Percentiles rank a stretch among this genome's conserved stretches.
Conservation (phyloP, 2,113 vertebrate genomes). For the Halcyon senegalensis region DNA sequence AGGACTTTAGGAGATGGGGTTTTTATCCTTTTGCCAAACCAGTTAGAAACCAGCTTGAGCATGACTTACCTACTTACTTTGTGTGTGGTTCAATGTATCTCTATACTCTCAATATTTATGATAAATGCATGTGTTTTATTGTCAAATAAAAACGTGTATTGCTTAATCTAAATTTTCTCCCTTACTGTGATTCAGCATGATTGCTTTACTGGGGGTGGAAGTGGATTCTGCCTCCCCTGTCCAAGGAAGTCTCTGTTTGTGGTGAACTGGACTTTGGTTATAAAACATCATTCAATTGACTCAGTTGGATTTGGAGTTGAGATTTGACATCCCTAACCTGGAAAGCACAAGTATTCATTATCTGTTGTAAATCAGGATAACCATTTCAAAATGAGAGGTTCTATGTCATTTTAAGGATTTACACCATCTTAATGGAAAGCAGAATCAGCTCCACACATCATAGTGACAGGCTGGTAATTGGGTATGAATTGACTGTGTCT, state of each 20-base stretch:
- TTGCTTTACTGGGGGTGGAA: neutral
- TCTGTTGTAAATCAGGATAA: neutral
- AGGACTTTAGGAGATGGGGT: neutral
- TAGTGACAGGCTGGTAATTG: neutral
- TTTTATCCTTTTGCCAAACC: neutral
- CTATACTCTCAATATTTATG: neutral
- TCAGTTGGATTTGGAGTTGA: neutral
- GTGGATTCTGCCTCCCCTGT: neutral
- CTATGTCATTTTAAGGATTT: neutral
- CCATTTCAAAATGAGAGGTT: neutral
- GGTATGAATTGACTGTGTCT: neutral
- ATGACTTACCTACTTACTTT: neutral
- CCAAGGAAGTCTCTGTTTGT: neutral
- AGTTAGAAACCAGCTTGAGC: neutral
- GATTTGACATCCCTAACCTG: neutral
- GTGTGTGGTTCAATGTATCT: neutral
- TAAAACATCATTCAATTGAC: neutral
- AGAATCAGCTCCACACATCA: neutral
- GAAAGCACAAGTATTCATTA: neutral
- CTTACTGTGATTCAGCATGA: neutral
- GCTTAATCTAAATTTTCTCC: neutral
- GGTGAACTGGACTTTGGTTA: neutral
- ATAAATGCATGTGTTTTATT: neutral
- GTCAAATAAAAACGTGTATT: neutral
- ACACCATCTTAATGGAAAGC: neutral